These are phyloP conservation scores for Calameuta pallipes DNA, from an alignment of 2,888 invertebrate genomes.

Conservation along the genomic window DNA sequence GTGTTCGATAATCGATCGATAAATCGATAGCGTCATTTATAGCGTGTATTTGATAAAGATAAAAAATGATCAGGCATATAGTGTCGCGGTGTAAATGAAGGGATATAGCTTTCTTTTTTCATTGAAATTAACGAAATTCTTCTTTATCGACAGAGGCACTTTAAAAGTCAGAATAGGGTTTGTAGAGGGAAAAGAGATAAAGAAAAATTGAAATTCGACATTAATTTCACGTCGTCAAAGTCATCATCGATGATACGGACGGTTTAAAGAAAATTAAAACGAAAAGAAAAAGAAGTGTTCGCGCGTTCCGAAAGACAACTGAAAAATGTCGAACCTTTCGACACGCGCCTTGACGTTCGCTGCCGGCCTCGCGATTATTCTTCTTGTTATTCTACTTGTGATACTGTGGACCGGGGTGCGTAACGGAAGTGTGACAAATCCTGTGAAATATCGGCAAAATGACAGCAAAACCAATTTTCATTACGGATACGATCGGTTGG, in stretches of 20 bases:
- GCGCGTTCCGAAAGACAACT: background rate
- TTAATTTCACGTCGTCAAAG: background rate
- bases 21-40: background rate
- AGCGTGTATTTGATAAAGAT: background rate
- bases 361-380: conserved; percentile 40
- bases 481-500: background rate
- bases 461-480: background rate
- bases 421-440: conserved; percentile 3
- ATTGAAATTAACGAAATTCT: background rate
- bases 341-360: conserved; percentile 40
- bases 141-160: background rate
- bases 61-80: background rate
- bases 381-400: conserved; percentile 45
- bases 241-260: background rate
- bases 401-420: conserved; percentile 44
- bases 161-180: background rate
- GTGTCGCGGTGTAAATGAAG: background rate
- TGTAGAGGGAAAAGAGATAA: background rate
- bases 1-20: background rate
- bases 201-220: background rate
- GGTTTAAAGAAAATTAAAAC: background rate
- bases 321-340: conserved; percentile 42
- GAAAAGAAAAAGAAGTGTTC: background rate
- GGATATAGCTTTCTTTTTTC: background rate
- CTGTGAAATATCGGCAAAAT: background rate